phyloP scores from a whole-genome alignment of 2,797 vertebrate species.

The Gymnothorax javanicus region DNA sequence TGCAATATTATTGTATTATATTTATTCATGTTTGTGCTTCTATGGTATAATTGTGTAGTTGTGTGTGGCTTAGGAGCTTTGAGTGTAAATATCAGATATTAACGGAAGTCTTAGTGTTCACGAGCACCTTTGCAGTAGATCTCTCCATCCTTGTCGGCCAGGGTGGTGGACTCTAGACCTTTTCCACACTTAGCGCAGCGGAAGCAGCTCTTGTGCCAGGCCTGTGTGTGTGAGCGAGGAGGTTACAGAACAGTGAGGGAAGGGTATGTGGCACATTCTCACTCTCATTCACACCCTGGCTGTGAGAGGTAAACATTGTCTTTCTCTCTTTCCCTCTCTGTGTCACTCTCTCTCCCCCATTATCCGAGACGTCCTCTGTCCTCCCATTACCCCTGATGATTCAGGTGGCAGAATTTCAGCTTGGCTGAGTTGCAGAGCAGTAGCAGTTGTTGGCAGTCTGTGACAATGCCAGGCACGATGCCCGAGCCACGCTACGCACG shows the following conservation, averaged over 20 bases:
- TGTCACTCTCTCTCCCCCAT: not conserved
- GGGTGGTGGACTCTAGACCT: slow-evolving; percentile 91
- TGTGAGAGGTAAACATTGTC: not conserved
- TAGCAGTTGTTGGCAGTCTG: not conserved
- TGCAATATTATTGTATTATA: no score
- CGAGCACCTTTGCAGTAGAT: slow-evolving; percentile 64
- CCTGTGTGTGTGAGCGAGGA: slow-evolving; percentile 59
- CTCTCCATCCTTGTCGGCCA: slow-evolving; percentile 87
- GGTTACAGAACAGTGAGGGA: not conserved
- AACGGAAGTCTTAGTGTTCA: not conserved
- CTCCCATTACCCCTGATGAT: not conserved
- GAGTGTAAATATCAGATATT: not conserved
- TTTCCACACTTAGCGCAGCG: slow-evolving; percentile 89
- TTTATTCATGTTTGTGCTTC: not conserved
- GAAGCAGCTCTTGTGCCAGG: slow-evolving; percentile 95
- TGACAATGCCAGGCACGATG: not conserved
- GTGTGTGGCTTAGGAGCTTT: not conserved
- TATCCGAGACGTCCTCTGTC: not conserved
- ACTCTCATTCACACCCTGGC: not conserved
- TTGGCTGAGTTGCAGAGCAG: not conserved
- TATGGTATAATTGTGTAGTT: not conserved
- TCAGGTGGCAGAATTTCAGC: slow-evolving; percentile 11
- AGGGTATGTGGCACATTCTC: not conserved
- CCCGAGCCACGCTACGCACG: not conserved
- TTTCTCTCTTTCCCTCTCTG: not conserved